Conservation (phyloP, 2,888 invertebrate genomes). For the Lasioglossum calceatum region DNA sequence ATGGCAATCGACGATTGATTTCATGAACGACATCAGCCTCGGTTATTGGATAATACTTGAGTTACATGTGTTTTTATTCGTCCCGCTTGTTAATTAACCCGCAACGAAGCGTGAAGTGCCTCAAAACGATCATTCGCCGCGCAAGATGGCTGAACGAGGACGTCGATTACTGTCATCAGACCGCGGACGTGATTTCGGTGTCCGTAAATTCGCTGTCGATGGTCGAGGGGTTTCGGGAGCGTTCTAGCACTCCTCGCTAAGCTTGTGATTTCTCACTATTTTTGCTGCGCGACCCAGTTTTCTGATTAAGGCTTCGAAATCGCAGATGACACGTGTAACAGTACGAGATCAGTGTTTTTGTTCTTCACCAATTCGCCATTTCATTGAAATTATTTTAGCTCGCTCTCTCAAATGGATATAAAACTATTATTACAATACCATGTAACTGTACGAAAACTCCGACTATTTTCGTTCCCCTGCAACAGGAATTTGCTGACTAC, state of each 20-base stretch:
- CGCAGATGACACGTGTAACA: not conserved
- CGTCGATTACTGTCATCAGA: slow-evolving; percentile 20
- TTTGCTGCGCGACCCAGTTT: slow-evolving; percentile 3
- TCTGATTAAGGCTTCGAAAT: not conserved
- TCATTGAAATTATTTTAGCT: not conserved
- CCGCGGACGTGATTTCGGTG: slow-evolving; percentile 2
- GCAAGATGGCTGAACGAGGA: slow-evolving; percentile 7
- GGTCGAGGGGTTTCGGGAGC: not conserved
- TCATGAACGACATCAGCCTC: slow-evolving; percentile 18
- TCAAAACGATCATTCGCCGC: not conserved
- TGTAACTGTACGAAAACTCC: not conserved
- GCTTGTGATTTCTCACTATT: slow-evolving; percentile 9
- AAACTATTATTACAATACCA: not conserved
- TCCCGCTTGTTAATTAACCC: slow-evolving; percentile 26
- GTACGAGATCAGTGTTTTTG: not conserved
- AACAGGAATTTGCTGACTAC: not conserved
- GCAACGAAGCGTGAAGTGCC: slow-evolving; percentile 18
- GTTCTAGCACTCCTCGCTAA: not conserved
- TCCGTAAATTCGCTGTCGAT: not conserved
- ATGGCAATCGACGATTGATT: slow-evolving; percentile 22
- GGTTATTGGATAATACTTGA: slow-evolving; percentile 50
- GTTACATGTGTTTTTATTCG: slow-evolving; percentile 41
- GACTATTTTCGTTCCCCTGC: not conserved
- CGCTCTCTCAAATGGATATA: not conserved
- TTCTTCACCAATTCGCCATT: not conserved